Evolutionary conservation across 2,113 vertebrate genomes (phyloP).

Genomic region (Chaenogobius annularis): DNA sequence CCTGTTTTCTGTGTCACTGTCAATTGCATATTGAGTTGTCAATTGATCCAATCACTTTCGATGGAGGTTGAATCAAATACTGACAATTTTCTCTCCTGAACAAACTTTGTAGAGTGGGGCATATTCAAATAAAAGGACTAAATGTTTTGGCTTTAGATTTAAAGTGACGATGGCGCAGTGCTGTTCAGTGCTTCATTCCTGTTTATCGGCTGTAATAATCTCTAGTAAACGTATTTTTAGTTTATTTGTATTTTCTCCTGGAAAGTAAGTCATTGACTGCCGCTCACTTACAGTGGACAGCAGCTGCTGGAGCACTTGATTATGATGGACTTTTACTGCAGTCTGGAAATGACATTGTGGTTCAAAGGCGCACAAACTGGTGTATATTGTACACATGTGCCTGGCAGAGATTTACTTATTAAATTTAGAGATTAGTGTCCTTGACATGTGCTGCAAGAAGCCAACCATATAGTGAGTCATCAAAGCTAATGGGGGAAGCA

Average conservation of each 20-base stretch:
- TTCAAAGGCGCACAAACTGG: slow-evolving; percentile 10
- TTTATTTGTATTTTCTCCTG: not conserved
- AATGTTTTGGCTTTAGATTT: not conserved
- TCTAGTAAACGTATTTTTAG: not conserved
- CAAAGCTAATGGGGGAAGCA: slow-evolving; percentile 68
- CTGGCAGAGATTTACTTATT: slow-evolving; percentile 67
- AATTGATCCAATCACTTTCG: not conserved
- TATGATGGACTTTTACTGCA: slow-evolving; percentile 6
- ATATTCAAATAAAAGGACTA: not conserved
- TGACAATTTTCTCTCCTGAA: not conserved
- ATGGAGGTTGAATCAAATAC: not conserved
- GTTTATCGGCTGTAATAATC: not conserved
- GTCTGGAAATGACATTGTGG: slow-evolving; percentile 7
- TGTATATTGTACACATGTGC: slow-evolving; percentile 33
- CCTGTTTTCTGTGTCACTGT: not conserved
- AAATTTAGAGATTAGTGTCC: slow-evolving; percentile 70
- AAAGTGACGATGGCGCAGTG: not conserved
- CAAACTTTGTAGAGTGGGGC: not conserved
- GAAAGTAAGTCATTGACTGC: not conserved
- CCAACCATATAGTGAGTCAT: slow-evolving; percentile 65
- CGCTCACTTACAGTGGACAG: not conserved
- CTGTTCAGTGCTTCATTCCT: not conserved
- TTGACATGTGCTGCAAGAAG: slow-evolving; percentile 68
- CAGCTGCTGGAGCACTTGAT: slow-evolving; percentile 5
- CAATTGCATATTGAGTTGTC: not conserved